phyloP scores from a whole-genome alignment of 2,888 invertebrate species.

The Calephelis perditalis region DNA sequence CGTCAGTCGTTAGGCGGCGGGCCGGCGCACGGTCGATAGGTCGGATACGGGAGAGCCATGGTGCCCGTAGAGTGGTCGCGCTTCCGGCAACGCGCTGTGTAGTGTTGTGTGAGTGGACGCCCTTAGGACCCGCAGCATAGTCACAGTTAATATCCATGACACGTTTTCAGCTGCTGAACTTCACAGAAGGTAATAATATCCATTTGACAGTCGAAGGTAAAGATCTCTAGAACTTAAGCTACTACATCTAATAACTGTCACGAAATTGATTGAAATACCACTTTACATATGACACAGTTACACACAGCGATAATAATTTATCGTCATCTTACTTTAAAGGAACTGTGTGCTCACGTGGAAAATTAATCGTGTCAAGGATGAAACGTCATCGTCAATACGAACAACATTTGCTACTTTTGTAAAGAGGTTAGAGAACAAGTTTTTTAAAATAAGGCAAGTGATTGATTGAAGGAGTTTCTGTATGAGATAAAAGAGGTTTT shows the following conservation, averaged over 20 bases:
- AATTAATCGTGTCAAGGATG: slow-evolving; percentile 7
- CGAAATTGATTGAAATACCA: too few relatives aligned
- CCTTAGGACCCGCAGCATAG: slow-evolving; percentile 32
- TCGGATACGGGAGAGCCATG: slow-evolving; percentile 54
- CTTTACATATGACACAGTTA: neutral
- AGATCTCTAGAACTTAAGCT: neutral
- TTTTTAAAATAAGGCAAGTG: too few relatives aligned
- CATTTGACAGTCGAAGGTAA: slow-evolving; percentile 1
- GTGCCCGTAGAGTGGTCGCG: slow-evolving; percentile 60
- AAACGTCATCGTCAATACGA: neutral
- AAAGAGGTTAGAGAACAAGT: neutral
- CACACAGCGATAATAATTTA: neutral
- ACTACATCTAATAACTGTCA: too few relatives aligned
- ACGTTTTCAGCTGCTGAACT: slow-evolving; percentile 23
- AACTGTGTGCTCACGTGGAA: neutral
- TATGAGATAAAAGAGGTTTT: too few relatives aligned
- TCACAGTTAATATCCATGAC: slow-evolving; percentile 45
- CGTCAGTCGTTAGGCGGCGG: slow-evolving; percentile 50
- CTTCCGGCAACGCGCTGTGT: slow-evolving; percentile 51
- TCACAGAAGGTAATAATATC: neutral
- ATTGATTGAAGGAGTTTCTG: too few relatives aligned
- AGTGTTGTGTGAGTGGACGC: slow-evolving; percentile 47
- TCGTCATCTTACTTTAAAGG: neutral
- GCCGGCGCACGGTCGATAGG: slow-evolving; percentile 72
- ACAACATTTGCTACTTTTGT: neutral